Evolutionary conservation across 2,113 vertebrate species (phyloP), one percentile per base, ranked within the genome.

Genomic region (Centrocercus urophasianus): DNA sequence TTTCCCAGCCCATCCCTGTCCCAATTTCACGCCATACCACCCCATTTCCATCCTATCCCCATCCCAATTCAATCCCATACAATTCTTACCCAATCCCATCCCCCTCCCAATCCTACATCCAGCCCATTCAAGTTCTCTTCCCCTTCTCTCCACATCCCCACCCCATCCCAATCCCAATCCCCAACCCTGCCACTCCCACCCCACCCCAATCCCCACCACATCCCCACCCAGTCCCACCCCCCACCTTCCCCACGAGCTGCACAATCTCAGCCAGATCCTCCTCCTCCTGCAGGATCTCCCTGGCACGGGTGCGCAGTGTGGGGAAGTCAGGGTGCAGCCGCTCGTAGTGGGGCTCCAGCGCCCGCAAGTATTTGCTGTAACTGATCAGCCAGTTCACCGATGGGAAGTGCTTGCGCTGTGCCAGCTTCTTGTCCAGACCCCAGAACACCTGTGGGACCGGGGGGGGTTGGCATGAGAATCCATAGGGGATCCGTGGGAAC

Each of bases 401-500:
- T 0, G 96, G 96, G 78, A 96, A 97, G 12, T 97, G 96, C 52
- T 97, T 97, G 20, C 96, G 74, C 61, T 97, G 96, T 2, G 96
- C 96, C 59, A 97, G 71, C 54, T 96, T 95, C 94, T 97, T 97
- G 61, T 97, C 96, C 82, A 97, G 85, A 8, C 96, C 96, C 96
- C 96, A 97, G 12, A 97, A 97, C 18, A 97, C 96, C 96, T 97
- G 56, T 27, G 18, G 34, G 16, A 28, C 15, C 5, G 21, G 14
- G 6, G n/a, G 16, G 50, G 25, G 25, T 54, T 27, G 27, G 27
- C 52, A 17, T 17, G 52, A 27, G 52, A 12, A 24, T 52, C 24
- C 24, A 14, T 52, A 52, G 13, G 50, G 50, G 25, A 15, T 52
- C 50, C 25, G 8, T 27, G 50, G 50, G 24, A 50, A 21, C 47